Conservation (phyloP, 1,140 invertebrate genomes). For the Heliconius hewitsoni region DNA sequence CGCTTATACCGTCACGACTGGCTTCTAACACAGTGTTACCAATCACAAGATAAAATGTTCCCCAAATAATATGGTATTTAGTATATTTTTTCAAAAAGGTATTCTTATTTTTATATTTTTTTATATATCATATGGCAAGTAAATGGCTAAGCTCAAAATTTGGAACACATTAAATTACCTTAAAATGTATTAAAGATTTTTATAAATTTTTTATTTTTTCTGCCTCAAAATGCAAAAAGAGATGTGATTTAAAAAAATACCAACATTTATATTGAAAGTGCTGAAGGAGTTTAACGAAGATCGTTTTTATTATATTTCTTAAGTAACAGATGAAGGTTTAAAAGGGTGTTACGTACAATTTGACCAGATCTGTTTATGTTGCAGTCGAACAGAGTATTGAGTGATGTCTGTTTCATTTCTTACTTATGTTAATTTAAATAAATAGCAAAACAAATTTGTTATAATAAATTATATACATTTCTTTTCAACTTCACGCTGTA, state of each 20-base stretch:
- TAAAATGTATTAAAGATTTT: too few relatives aligned
- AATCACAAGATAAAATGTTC: not conserved
- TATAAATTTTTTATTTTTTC: too few relatives aligned
- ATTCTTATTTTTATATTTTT: not conserved
- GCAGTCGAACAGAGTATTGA: not conserved
- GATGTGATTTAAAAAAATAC: not conserved
- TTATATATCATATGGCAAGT: too few relatives aligned
- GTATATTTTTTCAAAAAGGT: not conserved
- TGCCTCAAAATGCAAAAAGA: not conserved
- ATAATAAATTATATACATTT: not conserved
- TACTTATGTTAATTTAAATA: not conserved
- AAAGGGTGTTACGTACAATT: slow-evolving; percentile 7
- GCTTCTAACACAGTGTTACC: slow-evolving; percentile 19
- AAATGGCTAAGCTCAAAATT: too few relatives aligned
- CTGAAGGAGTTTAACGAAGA: not conserved
- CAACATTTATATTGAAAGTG: not conserved
- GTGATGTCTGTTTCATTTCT: not conserved
- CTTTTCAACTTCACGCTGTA: too few relatives aligned
- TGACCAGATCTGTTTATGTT: not conserved
- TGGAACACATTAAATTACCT: too few relatives aligned
- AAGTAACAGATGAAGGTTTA: not conserved
- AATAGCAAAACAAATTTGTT: not conserved
- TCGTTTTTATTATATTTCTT: not conserved
- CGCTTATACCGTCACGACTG: slow-evolving; percentile 29
- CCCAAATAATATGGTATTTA: not conserved